These are phyloP conservation scores for Cerceris rybyensis DNA, from an alignment of 2,888 invertebrate genomes.

Conservation along the genomic window DNA sequence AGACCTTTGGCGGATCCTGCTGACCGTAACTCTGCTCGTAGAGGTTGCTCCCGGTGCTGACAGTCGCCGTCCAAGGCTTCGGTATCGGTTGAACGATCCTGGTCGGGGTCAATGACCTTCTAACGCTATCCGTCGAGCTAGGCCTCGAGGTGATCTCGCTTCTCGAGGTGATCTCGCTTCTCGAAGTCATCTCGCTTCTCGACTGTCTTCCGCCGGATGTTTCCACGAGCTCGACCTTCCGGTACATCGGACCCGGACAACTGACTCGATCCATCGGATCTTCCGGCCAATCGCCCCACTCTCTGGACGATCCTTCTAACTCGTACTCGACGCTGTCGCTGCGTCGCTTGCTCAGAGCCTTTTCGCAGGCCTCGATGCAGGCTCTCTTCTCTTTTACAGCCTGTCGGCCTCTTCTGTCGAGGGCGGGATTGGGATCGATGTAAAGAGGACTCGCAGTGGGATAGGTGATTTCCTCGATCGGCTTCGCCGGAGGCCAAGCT, in stretches of 20 bases:
- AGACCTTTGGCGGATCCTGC: slow-evolving; percentile 61
- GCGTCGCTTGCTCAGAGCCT: slow-evolving; percentile 40
- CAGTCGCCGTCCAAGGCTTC: slow-evolving; percentile 79
- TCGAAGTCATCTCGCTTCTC: slow-evolving; percentile 61
- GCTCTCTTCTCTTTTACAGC: slow-evolving; percentile 73
- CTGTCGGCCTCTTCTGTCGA: slow-evolving; percentile 69
- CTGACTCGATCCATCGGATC: slow-evolving; percentile 75
- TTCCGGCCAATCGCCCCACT: slow-evolving; percentile 37
- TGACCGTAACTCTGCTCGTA: slow-evolving; percentile 73
- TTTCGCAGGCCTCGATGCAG: slow-evolving; percentile 69
- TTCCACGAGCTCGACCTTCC: slow-evolving; percentile 72
- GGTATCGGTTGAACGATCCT: slow-evolving; percentile 78
- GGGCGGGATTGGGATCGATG: slow-evolving; percentile 77
- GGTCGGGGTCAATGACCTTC: slow-evolving; percentile 79
- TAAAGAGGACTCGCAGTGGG: slow-evolving; percentile 80
- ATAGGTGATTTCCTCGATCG: slow-evolving; percentile 78
- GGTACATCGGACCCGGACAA: slow-evolving; percentile 76
- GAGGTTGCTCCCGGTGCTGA: slow-evolving; percentile 71
- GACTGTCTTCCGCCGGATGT: slow-evolving; percentile 59
- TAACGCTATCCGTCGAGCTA: slow-evolving; percentile 75
- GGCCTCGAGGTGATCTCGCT: slow-evolving; percentile 66
- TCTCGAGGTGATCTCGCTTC: slow-evolving; percentile 51
- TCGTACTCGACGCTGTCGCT: slow-evolving; percentile 52
- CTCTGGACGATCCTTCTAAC: slow-evolving; percentile 44
- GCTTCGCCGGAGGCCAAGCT: slow-evolving; percentile 77